Conservation (phyloP, 2,113 vertebrate genomes). For the Clarias magur region DNA sequence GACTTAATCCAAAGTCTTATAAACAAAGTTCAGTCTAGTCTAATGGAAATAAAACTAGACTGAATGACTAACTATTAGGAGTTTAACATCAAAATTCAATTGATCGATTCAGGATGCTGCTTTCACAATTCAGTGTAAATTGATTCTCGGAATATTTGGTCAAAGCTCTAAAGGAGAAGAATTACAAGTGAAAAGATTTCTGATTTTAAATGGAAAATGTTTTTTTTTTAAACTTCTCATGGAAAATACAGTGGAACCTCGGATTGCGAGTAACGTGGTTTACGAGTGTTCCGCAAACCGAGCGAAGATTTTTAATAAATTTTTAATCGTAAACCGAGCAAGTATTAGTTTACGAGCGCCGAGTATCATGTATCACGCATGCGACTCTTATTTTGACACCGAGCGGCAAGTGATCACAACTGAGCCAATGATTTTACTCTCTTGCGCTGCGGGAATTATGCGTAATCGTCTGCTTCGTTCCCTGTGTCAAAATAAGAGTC, state of each 20-base stretch:
- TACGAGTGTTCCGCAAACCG: too few relatives aligned
- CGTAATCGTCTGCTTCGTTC: too few relatives aligned
- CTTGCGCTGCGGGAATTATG: too few relatives aligned
- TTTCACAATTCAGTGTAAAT: background rate
- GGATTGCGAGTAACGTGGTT: too few relatives aligned
- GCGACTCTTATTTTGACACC: too few relatives aligned
- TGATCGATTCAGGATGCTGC: background rate
- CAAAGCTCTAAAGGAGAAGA: background rate
- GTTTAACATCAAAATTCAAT: background rate
- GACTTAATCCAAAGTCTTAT: background rate
- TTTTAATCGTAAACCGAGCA: too few relatives aligned
- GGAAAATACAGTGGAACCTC: background rate
- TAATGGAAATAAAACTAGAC: background rate
- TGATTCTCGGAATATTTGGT: background rate
- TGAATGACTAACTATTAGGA: background rate
- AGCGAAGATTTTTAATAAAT: too few relatives aligned
- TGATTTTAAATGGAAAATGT: background rate
- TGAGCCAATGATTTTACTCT: too few relatives aligned
- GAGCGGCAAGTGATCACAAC: too few relatives aligned
- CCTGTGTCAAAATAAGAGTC: too few relatives aligned
- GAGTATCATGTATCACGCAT: too few relatives aligned
- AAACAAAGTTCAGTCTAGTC: background rate
- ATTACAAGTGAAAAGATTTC: background rate
- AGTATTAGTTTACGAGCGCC: too few relatives aligned
- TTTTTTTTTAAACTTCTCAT: background rate